These are phyloP conservation scores for Nephrotoma appendiculata DNA, from an alignment of 2,888 invertebrate genomes.

Conservation along the genomic window DNA sequence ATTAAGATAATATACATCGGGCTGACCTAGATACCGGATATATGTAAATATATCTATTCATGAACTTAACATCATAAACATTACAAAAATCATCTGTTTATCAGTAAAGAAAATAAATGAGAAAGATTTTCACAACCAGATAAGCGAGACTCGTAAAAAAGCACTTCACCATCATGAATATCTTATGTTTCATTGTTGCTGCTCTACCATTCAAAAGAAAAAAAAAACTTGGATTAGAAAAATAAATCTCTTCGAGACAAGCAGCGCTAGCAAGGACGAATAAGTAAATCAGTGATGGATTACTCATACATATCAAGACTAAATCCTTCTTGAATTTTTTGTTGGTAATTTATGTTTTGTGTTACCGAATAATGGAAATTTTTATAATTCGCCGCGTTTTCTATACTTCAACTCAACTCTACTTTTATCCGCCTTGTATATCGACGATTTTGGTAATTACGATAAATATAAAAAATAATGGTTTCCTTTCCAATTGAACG, in stretches of 20 bases:
- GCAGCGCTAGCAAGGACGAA: background rate
- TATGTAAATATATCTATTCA: too few species aligned
- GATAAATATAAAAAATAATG: background rate
- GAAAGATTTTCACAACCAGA: background rate
- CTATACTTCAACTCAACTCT: background rate
- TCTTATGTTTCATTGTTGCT: background rate
- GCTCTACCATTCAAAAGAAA: background rate
- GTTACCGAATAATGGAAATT: background rate
- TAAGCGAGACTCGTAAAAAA: background rate
- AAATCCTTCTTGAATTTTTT: background rate
- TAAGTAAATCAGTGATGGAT: background rate
- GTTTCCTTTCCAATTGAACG: background rate
- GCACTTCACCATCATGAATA: background rate
- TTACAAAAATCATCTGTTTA: background rate
- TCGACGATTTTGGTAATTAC: background rate
- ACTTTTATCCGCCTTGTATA: background rate
- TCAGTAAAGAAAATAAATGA: background rate
- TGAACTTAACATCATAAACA: background rate
- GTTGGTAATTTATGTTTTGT: background rate
- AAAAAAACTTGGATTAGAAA: background rate
- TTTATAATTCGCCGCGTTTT: background rate
- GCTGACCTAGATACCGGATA: background rate
- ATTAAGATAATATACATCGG: too few species aligned
- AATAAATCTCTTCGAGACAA: background rate
- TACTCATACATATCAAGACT: background rate